Evolutionary conservation across 2,797 vertebrate species (phyloP).

Genomic region (Pristis pectinata): DNA sequence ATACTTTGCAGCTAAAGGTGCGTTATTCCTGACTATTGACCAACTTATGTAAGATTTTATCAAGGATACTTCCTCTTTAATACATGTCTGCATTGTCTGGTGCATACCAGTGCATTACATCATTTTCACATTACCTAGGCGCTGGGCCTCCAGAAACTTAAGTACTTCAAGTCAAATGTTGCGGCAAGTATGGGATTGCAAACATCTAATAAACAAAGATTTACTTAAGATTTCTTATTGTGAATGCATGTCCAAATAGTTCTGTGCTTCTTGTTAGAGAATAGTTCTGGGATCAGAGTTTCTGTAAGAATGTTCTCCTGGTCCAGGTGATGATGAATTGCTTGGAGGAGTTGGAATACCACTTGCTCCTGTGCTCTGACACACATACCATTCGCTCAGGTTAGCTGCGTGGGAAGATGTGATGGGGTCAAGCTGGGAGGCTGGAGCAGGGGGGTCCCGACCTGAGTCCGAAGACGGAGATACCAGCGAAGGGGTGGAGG

Average conservation of each 20-base stretch:
- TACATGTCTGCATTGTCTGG: background rate
- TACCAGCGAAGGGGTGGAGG: conserved; percentile 81
- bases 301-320: conserved; percentile 57
- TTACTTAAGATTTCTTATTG: background rate
- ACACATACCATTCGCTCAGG: conserved; percentile 96
- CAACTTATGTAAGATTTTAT: conserved; percentile 12
- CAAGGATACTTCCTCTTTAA: conserved; percentile 23
- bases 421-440: conserved; percentile 66
- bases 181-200: background rate
- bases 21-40: background rate
- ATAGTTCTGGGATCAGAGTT: conserved; percentile 60
- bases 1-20: background rate
- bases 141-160: conserved; percentile 25
- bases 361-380: conserved; percentile 74
- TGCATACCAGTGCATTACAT: conserved; percentile 21
- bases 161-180: background rate
- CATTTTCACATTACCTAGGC: background rate
- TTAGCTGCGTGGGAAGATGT: conserved; percentile 75
- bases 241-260: background rate
- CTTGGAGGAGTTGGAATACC: conserved; percentile 64
- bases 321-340: conserved; percentile 62
- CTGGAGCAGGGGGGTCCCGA: conserved; percentile 67
- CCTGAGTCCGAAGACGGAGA: conserved; percentile 87
- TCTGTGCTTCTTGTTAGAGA: conserved; percentile 51
- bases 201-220: background rate